phyloP scores from a whole-genome alignment of 30 jellyfish, hydroid and myxozoan genomes.

The Hydra vulgaris region DNA sequence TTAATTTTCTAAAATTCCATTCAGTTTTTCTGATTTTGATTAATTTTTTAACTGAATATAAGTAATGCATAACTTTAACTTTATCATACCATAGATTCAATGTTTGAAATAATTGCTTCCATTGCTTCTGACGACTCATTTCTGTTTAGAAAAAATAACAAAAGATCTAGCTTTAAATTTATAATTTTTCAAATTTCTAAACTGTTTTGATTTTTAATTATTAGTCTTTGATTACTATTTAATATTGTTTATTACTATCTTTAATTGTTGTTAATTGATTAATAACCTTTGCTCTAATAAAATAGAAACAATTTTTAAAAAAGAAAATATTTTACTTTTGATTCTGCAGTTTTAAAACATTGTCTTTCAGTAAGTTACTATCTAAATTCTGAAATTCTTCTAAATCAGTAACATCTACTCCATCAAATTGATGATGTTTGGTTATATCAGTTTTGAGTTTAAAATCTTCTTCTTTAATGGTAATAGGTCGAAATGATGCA shows the following conservation, averaged over 20 bases:
- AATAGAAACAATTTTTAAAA: no score
- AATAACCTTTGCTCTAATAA: no score
- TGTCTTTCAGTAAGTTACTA: slow-evolving; percentile 65
- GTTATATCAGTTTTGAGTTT: slow-evolving; percentile 34
- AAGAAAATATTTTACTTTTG: slow-evolving; percentile 42
- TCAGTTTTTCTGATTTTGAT: no score
- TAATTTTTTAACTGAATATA: no score
- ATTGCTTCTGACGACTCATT: slow-evolving; percentile 64
- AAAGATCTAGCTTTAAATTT: background rate
- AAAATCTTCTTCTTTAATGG: slow-evolving; percentile 49
- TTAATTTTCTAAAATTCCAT: no score
- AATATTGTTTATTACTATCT: no score
- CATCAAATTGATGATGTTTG: slow-evolving; percentile 10
- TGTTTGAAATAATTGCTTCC: slow-evolving; percentile 81
- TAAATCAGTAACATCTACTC: slow-evolving; percentile 71
- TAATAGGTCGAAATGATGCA: slow-evolving; percentile 24
- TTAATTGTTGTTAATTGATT: no score
- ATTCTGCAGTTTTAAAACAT: slow-evolving; percentile 54
- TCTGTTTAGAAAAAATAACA: background rate
- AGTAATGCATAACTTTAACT: background rate
- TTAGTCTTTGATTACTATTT: background rate
- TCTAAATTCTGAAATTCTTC: slow-evolving; percentile 85
- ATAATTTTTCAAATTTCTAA: background rate
- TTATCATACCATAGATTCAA: slow-evolving; percentile 73
- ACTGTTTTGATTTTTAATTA: background rate